Evolutionary conservation across 2,888 invertebrate genomes (phyloP), one percentile per base, ranked within the genome.

Genomic region (Limnephilus marmoratus): DNA sequence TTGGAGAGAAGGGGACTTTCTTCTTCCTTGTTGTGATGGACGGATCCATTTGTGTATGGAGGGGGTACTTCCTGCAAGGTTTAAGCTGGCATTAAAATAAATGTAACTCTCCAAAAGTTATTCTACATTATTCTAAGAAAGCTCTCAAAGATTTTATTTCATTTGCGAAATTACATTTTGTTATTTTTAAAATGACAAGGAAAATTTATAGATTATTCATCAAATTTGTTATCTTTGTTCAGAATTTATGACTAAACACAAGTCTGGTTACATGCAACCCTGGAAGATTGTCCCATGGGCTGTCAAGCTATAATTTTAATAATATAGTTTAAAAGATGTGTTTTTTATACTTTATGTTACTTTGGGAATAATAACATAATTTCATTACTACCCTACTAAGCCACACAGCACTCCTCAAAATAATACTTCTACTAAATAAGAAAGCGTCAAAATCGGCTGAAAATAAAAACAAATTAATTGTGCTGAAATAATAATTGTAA

Each of bases 41-140:
- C 94, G 92, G 95, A 95, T 83, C 96, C 96, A 93, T 96, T 96
- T 9, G 96, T 96, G 94, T 95, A 95, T 0, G 96, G 95, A 94
- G 95, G 94, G 90, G 95, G 94, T 91, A 95, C 95, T 95, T 95
- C 96, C 95, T 95, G 95, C 94, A 94, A 93, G 24, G 45, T 86
- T 85, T 86, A 41, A 41, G 68, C 9, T 68, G 24, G 24, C 24
- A 2, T 68, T 68, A 68, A 24, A 68, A 68, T n/a, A 68, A 68
- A 68, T 68, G 7, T 68, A 68, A 68, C 24, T n/a, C 24, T 68
- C 0, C 68, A 68, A n/a, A 68, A 68, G 24, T 2, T 18, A 68
- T 53, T 53, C 18, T 53, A 53, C 53, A 15, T 4, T 18, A 18
- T 53, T 53, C 18, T 53, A 18, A 68, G 24, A n/a, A 68, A 68